Base-by-base conservation (phyloP, 2,888 invertebrate species). In the Chesias legatella region DNA sequence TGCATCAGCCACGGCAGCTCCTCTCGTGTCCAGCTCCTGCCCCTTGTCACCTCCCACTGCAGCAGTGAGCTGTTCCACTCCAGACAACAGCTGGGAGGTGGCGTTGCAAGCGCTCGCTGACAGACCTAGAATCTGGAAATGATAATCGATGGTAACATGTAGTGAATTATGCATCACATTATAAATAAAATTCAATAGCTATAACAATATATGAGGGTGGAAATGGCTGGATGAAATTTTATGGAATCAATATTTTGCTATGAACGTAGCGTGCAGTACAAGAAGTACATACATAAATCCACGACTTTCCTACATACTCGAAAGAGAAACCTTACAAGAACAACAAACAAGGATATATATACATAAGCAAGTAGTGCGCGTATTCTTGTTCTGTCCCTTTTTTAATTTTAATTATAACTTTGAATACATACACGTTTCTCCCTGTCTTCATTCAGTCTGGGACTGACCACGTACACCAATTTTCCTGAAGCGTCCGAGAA, bases 401-500 rank as follows among this genome's bases (percentile, higher is more conserved):
- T 5, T 20, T 20, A 6, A 6, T 20, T 3, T 20, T 3, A 22
- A 8, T 17, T 3, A 17, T 17, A 17, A 5, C 5, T 17, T 5
- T 17, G 3, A 2, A 17, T 17, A 41, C 38, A 42, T 25, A 76
- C 78, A 63, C 65, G 43, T 11, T 65, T 59, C 29, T 71, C 67
- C 2, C 52, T 60, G 1, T 53, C 48, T 6, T 36, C 36, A 1
- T 63, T 59, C 1, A 55, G 49, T 1, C 42, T 46, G 46, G 20
- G 77, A 51, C 43, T 66, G 36, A 59, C 61, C 3, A 51, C 50
- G 34, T 53, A 65, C 10, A 56, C 49, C 26, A 75, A 33, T 29
- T 65, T 67, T 2, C 59, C 60, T 0, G 71, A 63, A 0, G 69
- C 63, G 0, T 55, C 53, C 0, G 61, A 57, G 13, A 63, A 69